phyloP scores from a whole-genome alignment of 1,140 invertebrate genomes.

The Diorhabda sublineata region DNA sequence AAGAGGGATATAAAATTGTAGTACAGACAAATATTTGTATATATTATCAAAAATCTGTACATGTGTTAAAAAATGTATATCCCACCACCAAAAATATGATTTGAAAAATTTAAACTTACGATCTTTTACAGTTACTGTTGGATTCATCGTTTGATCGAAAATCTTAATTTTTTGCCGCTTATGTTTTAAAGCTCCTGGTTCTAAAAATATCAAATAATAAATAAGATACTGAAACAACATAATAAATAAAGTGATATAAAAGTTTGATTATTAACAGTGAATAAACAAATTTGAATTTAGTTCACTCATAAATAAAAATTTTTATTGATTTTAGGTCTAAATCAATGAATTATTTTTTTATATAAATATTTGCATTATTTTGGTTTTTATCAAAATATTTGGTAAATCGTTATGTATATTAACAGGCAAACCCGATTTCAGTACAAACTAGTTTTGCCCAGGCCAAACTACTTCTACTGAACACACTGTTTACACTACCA shows the following conservation, averaged over 20 bases:
- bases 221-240: slow-evolving; percentile 29
- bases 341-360: no score
- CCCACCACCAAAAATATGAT: slow-evolving; percentile 35
- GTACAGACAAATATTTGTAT: not conserved
- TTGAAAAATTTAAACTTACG: slow-evolving; percentile 53
- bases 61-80: slow-evolving; percentile 7
- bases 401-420: no score
- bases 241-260: slow-evolving; percentile 4
- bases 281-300: slow-evolving; percentile 3
- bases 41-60: not conserved
- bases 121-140: slow-evolving; percentile 46
- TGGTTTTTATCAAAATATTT: no score
- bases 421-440: no score
- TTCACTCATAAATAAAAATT: not conserved
- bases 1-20: not conserved
- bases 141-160: slow-evolving; percentile 51
- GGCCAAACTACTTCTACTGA: no score
- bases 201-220: slow-evolving; percentile 46
- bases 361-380: no score
- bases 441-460: no score
- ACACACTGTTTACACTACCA: no score
- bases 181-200: slow-evolving; percentile 50
- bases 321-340: not conserved
- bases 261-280: not conserved
- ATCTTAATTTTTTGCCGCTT: slow-evolving; percentile 59